phyloP scores from a whole-genome alignment of 2,797 vertebrate species.

The Echeneis naucrates region DNA sequence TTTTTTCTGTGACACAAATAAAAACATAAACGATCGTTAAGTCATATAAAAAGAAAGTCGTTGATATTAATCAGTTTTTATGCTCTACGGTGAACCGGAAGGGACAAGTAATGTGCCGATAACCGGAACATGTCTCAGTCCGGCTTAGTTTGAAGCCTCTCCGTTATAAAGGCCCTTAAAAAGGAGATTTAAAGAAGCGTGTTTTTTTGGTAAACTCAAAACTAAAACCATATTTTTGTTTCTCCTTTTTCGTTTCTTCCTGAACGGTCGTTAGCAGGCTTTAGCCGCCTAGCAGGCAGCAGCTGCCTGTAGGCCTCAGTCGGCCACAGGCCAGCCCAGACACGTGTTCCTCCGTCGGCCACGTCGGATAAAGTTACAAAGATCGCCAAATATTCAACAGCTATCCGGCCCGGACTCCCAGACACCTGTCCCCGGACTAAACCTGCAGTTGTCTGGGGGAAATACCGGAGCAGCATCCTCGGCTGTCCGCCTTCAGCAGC shows the following conservation, averaged over 20 bases:
- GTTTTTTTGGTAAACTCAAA: too few relatives aligned
- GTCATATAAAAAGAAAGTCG: accelerated
- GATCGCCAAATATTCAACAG: constrained; percentile 62
- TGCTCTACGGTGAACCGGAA: too few relatives aligned
- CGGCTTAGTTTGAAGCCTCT: background rate
- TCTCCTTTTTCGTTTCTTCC: too few relatives aligned
- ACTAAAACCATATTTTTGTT: too few relatives aligned
- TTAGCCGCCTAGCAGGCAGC: constrained; percentile 15
- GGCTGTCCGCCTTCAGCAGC: constrained; percentile 1
- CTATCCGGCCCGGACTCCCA: constrained; percentile 1
- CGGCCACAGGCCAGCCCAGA: constrained; percentile 75
- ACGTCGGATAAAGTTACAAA: constrained; percentile 80
- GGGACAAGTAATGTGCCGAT: too few relatives aligned
- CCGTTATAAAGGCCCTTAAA: too few relatives aligned
- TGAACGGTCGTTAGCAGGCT: too few relatives aligned
- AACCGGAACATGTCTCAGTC: background rate
- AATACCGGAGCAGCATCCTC: constrained; percentile 48
- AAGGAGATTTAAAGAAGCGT: too few relatives aligned
- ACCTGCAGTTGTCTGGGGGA: constrained; percentile 33
- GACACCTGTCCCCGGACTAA: constrained; percentile 46
- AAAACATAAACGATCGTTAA: background rate
- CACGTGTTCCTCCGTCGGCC: constrained; percentile 84
- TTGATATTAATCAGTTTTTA: too few relatives aligned
- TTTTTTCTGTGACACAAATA: constrained; percentile 71
- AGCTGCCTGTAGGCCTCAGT: constrained; percentile 69